Base-by-base conservation (phyloP, 1,140 invertebrate genomes). In the Drosophila cardini region DNA sequence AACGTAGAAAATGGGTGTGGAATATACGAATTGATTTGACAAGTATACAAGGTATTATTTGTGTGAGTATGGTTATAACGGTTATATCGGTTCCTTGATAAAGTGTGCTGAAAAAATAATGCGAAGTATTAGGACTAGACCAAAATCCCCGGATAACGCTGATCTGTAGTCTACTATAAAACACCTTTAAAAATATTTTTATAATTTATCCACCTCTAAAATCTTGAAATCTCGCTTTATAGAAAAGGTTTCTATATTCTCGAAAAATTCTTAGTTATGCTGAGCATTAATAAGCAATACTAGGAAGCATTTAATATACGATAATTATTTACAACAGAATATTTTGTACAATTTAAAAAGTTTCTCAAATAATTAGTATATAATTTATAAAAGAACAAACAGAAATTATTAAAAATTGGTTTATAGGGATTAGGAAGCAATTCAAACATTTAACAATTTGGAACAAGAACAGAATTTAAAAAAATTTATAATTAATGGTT, bases 1-100 rank as follows among this genome's bases (percentile, higher is more conserved):
- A 85, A 79, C 72, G 78, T 71, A 78, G 80, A 89, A 89, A 89
- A 89, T 89, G 84, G 84, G 84, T 89, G 84, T 89, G 84, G 84
- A 89, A 89, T 89, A 89, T 80, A 69, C 56, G 57, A 78, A 42
- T 71, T 77, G 50, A 78, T 78, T 60, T 57, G 68, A 87, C 58
- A 82, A 57, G 67, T 67, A 50, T 52, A 68, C 36, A 72, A 15
- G 50, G 43, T 60, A 46, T 64, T 55, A 55, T 57, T 67, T 18
- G 45, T 87, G 76, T 87, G 48, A 83, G 76, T 83, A 56, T 42
- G 69, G 70, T 89, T 78, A 43, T 45, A 30, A 53, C 45, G 34
- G 16, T 34, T 78, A 43, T 45, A 30, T 63, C 45, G 34, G 16
- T 34, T 60, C 32, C 13, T 46, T 45, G 38, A 18, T 48, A 32